Evolutionary conservation across 2,113 vertebrate genomes (phyloP).

Genomic region (Embiotoca jacksoni): DNA sequence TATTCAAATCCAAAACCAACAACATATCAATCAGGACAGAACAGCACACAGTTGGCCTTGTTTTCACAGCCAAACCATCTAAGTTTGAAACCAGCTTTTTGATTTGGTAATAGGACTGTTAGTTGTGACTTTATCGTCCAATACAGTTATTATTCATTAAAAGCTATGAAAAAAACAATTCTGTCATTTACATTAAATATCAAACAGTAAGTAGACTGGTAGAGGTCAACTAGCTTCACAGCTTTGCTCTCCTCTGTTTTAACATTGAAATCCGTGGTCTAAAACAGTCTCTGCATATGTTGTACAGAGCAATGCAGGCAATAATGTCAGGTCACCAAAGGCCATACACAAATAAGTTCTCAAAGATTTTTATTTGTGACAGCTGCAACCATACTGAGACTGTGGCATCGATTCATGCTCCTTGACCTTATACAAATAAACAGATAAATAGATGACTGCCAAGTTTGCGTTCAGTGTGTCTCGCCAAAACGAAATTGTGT

Average conservation of each 20-base stretch:
- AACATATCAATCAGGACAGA: conserved; percentile 3
- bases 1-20: background rate
- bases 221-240: background rate
- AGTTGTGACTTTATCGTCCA: background rate
- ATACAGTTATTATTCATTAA: background rate
- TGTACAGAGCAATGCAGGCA: background rate
- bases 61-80: conserved; percentile 6
- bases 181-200: too few relatives aligned
- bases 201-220: too few relatives aligned
- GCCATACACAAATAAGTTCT: background rate
- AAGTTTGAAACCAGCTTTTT: conserved; percentile 13
- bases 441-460: too few relatives aligned
- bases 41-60: conserved; percentile 23
- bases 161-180: background rate
- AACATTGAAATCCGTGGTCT: background rate
- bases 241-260: background rate
- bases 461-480: too few relatives aligned
- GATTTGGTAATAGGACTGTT: background rate
- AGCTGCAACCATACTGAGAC: too few relatives aligned
- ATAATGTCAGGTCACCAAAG: background rate
- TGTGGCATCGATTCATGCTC: too few relatives aligned
- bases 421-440: too few relatives aligned
- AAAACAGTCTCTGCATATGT: background rate
- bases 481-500: too few relatives aligned
- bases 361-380: too few relatives aligned